These are phyloP conservation scores for Hyphantria cunea DNA, from an alignment of 1,140 invertebrate genomes.

Conservation along the genomic window DNA sequence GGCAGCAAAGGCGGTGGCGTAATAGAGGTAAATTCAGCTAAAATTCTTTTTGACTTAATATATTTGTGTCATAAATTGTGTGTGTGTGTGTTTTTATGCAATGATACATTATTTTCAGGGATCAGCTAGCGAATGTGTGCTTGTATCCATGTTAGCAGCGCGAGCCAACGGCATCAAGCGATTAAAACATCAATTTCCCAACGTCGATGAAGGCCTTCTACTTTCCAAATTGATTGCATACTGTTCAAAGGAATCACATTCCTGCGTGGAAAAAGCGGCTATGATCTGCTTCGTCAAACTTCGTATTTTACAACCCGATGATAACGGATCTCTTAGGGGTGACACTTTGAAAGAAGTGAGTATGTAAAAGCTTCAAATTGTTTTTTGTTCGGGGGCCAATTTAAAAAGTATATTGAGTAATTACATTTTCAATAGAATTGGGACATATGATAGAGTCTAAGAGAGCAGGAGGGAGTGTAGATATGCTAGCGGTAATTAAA, in stretches of 20 bases:
- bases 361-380: slow-evolving; percentile 2
- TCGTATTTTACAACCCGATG: slow-evolving; percentile 97
- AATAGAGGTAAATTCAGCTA: slow-evolving; percentile 86
- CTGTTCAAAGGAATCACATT: slow-evolving; percentile 97
- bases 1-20: slow-evolving; percentile 95
- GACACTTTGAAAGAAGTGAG: slow-evolving; percentile 90
- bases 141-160: slow-evolving; percentile 97
- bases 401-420: background rate
- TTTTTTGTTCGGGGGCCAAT: background rate
- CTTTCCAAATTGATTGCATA: slow-evolving; percentile 98
- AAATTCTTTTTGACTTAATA: no score
- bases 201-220: slow-evolving; percentile 96
- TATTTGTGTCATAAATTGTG: no score
- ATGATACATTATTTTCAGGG: slow-evolving; percentile 84
- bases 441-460: slow-evolving; percentile 12
- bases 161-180: slow-evolving; percentile 95
- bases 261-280: slow-evolving; percentile 99
- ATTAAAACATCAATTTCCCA: slow-evolving; percentile 94
- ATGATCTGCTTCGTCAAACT: slow-evolving; percentile 99
- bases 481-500: slow-evolving; percentile 70
- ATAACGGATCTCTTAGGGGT: slow-evolving; percentile 94
- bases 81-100: no score
- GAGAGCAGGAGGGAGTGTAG: slow-evolving; percentile 33
- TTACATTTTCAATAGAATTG: slow-evolving; percentile 22
- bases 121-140: slow-evolving; percentile 98